phyloP scores from a whole-genome alignment of 2,113 vertebrate species.

The Anguilla japonica region DNA sequence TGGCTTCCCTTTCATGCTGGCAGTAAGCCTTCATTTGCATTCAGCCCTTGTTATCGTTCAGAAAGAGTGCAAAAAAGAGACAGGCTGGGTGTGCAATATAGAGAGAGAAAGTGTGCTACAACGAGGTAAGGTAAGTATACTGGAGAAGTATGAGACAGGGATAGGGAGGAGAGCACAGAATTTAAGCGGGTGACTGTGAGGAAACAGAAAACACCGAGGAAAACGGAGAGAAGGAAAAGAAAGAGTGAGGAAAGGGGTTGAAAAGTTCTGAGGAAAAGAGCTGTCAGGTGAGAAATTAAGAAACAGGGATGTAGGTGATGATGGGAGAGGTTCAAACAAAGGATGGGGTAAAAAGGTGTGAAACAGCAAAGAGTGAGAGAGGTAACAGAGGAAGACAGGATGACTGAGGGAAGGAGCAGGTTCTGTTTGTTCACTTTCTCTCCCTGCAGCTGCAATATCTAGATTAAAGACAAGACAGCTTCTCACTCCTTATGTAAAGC shows the following conservation, averaged over 20 bases:
- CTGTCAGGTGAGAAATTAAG: neutral
- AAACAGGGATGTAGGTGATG: neutral
- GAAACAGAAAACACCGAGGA: too few species aligned
- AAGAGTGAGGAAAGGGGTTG: neutral
- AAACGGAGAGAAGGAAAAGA: neutral
- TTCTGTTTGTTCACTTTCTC: neutral
- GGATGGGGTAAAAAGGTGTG: neutral
- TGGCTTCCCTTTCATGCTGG: conserved; percentile 18
- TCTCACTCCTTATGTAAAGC: neutral
- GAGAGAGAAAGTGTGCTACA: neutral
- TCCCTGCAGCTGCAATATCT: neutral
- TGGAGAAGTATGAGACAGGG: neutral
- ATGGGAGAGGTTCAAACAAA: neutral
- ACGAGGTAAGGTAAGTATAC: neutral
- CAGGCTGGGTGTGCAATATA: neutral
- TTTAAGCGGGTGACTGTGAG: neutral
- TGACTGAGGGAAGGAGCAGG: neutral
- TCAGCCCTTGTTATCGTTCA: conserved; percentile 23
- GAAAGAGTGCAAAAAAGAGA: neutral
- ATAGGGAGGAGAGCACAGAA: neutral
- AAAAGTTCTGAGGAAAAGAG: neutral
- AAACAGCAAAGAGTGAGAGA: neutral
- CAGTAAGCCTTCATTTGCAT: conserved; percentile 16
- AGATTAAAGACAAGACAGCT: neutral
- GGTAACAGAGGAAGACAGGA: neutral